Evolutionary conservation across 2,888 invertebrate species (phyloP), one percentile per base, ranked within the genome.

Genomic region (Eilema caniola): DNA sequence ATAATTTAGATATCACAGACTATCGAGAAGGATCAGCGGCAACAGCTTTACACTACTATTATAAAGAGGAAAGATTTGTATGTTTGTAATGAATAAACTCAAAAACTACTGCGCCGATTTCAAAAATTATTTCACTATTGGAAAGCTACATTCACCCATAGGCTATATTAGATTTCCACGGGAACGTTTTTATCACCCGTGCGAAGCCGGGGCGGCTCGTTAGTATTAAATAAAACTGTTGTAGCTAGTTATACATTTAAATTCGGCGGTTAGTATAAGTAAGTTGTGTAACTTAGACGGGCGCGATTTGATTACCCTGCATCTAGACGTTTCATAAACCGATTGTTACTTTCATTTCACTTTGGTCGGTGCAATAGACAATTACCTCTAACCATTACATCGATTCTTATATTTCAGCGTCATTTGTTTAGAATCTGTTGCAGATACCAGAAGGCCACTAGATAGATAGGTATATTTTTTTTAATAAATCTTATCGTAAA

Each of bases 271-370:
- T 84, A 62, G 37, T 63, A 83, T 61, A 37, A 69, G 60, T 28
- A 53, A 86, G 89, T 93, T 94, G 92, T 88, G 93, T 86, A 93
- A 93, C 82, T 79, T 74, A 76, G 81, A 78, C 86, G 78, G 80
- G 74, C 84, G 82, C 88, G 89, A 91, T 93, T 91, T 90, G 91
- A 90, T 91, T 92, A 91, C 89, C 89, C 87, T 88, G 89, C 84
- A 88, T 82, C 83, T 86, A 91, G 91, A 90, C 86, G 90, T 92
- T 93, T 92, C 91, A 92, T 92, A 90, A 90, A 92, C 87, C 89
- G 89, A 92, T 93, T 93, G 92, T 92, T 93, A 92, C 93, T 94
- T 94, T 93, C 93, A 90, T 93, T 93, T 90, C 86, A 85, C 82
- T 78, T 76, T 68, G 80, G 83, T 75, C 84, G 80, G 80, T 87